These are phyloP conservation scores for Nyctalus aviator DNA, from an alignment of 2,797 vertebrate species.

Conservation along the genomic window DNA sequence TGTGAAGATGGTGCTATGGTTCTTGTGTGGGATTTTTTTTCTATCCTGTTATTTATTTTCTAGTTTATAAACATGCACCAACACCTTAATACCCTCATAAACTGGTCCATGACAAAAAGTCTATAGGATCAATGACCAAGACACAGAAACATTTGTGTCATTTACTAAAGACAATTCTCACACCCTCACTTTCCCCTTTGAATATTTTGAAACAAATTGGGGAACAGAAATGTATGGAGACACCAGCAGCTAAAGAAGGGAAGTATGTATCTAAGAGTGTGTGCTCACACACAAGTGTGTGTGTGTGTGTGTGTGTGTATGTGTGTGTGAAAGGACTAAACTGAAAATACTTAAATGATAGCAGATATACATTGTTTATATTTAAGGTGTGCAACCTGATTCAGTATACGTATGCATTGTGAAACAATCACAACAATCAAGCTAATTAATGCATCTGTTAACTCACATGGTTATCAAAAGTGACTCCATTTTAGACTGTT, in stretches of 20 bases:
- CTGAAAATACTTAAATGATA: slow-evolving; percentile 8
- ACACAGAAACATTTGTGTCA: neutral
- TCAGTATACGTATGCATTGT: neutral
- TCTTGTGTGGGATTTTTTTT: neutral
- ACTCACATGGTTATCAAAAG: neutral
- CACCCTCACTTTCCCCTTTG: neutral
- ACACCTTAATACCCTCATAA: neutral
- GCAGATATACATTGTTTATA: neutral
- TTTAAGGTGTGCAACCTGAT: neutral
- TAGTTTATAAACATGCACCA: neutral
- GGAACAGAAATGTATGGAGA: neutral
- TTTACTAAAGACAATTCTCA: neutral
- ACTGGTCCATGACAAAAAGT: neutral
- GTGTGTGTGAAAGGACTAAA: neutral
- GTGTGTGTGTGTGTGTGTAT: neutral
- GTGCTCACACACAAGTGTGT: neutral
- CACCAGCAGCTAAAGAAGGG: neutral
- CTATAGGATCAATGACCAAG: neutral
- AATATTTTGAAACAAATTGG: slow-evolving; percentile 39
- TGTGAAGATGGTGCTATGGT: neutral
- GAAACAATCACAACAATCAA: neutral
- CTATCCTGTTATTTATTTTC: neutral
- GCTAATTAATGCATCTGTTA: neutral
- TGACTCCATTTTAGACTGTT: neutral
- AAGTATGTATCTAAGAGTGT: neutral